A percentile compares a stretch with the other conserved stretches of the same genome.
Conservation (phyloP, 2,113 vertebrate genomes). For the Bolborhynchus lineola region DNA sequence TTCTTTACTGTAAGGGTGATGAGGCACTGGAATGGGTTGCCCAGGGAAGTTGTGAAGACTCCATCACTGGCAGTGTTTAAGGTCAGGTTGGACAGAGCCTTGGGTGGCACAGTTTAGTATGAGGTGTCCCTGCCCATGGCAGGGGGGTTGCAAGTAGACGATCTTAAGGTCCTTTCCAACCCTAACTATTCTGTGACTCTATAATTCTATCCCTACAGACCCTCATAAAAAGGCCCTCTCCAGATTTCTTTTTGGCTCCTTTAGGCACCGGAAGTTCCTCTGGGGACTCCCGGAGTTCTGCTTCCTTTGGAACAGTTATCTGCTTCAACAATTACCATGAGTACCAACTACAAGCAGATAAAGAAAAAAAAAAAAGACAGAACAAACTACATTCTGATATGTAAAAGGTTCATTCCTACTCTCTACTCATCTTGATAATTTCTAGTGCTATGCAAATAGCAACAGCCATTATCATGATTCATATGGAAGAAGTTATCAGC, state of each 20-base stretch:
- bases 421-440: constrained; percentile 33
- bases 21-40: not conserved
- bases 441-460: constrained; percentile 40
- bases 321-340: constrained; percentile 20
- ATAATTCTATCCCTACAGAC: not conserved
- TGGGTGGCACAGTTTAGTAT: not conserved
- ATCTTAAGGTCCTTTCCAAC: not conserved
- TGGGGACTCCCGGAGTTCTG: not conserved
- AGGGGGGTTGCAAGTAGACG: not conserved
- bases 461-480: constrained; percentile 31
- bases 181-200: not conserved
- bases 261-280: not conserved
- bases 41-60: not conserved
- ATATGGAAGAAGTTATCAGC: constrained; percentile 1
- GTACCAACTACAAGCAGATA: not conserved
- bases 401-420: constrained; percentile 4
- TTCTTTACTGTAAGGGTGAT: not conserved
- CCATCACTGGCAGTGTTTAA: not conserved
- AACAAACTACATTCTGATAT: not conserved
- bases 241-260: not conserved
- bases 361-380: not conserved
- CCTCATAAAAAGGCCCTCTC: not conserved
- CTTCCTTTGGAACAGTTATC: not conserved
- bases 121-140: not conserved
- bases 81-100: no score